Evolutionary conservation across 2,113 vertebrate genomes (phyloP).

Genomic region (Paralichthys olivaceus): DNA sequence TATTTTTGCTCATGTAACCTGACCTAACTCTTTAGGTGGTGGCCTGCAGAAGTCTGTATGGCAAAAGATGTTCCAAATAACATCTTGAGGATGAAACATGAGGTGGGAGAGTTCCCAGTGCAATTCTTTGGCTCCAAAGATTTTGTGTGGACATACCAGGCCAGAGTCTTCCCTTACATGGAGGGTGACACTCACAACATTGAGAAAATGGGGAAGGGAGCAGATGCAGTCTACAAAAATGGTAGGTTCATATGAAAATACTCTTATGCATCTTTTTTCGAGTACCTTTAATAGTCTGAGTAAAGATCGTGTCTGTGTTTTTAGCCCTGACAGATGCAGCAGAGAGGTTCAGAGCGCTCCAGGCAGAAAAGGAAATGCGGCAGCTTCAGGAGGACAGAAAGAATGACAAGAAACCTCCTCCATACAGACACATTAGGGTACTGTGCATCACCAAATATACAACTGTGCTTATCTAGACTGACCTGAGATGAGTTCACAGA

Average conservation of each 20-base stretch:
- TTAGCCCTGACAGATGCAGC: constrained; percentile 94
- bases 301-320: constrained; percentile 1
- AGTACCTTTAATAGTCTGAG: not conserved
- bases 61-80: constrained; percentile 92
- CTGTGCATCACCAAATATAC: not conserved
- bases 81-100: constrained; percentile 94
- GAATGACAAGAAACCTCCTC: constrained; percentile 97
- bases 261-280: too few species aligned
- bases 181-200: constrained; percentile 98
- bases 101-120: constrained; percentile 97
- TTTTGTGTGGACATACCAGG: constrained; percentile 98
- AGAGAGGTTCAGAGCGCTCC: constrained; percentile 92
- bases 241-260: constrained; percentile 75
- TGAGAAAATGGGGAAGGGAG: constrained; percentile 97
- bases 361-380: constrained; percentile 93
- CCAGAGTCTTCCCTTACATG: constrained; percentile 98
- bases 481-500: not conserved
- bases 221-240: constrained; percentile 95
- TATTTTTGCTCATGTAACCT: not conserved
- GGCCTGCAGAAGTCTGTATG: constrained; percentile 97
- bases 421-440: constrained; percentile 97
- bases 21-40: constrained; percentile 87
- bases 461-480: not conserved
- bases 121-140: constrained; percentile 99
- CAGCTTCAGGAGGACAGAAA: constrained; percentile 97